Percentiles rank a stretch among this genome's conserved stretches.
Conservation (phyloP, 2,113 vertebrate genomes). For the Neodontobutis hainanensis region DNA sequence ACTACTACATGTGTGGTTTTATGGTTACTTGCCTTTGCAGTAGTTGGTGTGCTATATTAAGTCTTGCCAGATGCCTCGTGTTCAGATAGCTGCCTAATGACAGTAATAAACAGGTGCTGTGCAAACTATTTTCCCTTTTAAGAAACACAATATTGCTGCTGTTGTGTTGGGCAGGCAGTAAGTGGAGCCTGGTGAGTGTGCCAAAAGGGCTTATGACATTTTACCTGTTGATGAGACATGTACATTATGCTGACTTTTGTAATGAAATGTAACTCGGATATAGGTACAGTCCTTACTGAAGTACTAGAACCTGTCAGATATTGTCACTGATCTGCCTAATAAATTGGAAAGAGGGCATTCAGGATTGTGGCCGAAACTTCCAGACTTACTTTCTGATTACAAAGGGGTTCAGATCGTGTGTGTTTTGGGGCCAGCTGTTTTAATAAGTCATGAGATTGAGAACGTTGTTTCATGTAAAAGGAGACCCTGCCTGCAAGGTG, state of each 20-base stretch:
- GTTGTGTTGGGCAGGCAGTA: conserved; percentile 4
- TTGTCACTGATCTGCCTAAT: too few relatives aligned
- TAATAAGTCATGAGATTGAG: conserved; percentile 66
- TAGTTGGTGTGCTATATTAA: conserved; percentile 70
- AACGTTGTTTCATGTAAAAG: conserved; percentile 53
- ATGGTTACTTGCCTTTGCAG: conserved; percentile 71
- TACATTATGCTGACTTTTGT: too few relatives aligned
- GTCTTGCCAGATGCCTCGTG: conserved; percentile 64
- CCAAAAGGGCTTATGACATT: too few relatives aligned
- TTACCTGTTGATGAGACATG: too few relatives aligned
- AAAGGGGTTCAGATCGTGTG: conserved; percentile 56
- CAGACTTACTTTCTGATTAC: conserved; percentile 16
- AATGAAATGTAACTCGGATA: too few relatives aligned
- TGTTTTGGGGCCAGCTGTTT: conserved; percentile 61
- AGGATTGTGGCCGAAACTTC: neutral
- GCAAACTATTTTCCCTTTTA: conserved; percentile 37
- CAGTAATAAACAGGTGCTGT: conserved; percentile 70
- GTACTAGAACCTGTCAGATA: too few relatives aligned
- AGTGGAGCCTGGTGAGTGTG: neutral
- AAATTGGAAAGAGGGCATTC: neutral
- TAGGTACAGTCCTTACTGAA: too few relatives aligned
- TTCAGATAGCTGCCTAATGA: conserved; percentile 60
- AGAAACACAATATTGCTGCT: conserved; percentile 26
- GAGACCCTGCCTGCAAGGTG: conserved; percentile 65
- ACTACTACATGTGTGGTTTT: conserved; percentile 73